Base-by-base conservation (phyloP, 92 coral and sea anemone genomes). In the Montipora capitata region DNA sequence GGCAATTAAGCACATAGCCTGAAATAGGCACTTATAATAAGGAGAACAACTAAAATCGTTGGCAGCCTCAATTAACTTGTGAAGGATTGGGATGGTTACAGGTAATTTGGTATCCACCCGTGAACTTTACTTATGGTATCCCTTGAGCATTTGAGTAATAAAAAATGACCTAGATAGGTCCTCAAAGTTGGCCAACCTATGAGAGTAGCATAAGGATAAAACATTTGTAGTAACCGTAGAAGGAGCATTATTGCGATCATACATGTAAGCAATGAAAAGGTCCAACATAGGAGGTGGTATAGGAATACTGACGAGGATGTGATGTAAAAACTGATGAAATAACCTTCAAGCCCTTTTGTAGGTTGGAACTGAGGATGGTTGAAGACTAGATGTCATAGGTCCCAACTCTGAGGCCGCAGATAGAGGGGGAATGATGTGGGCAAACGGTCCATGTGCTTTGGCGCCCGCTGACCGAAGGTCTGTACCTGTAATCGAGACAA, bases 371-470 rank as follows among this genome's bases (percentile, higher is more conserved):
- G 96, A 86, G 12, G 85, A 89, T 49, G 82, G 87, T 65, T 89
- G 94, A 4, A 87, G 78, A 66, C 96, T 93, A 3, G 89, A 69
- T 10, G 81, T 75, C 72, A 84, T 49, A 17, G 39, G 3, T 45
- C 77, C 91, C 96, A 90, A 76, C 88, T 87, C 76, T 13, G 75
- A 4, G 96, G 94, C 72, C 7, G 90, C 48, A 94, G 93, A 4
- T 66, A 75, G 3, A 10, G 79, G 16, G 93, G 94, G 10, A 91
- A 80, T 39, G 2, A 83, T 40, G 93, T 80, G 70, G 93, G 89
- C 42, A 10, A 59, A 16, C 10, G 59, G 58, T 78, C 17, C 92
- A 87, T 79, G 65, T 27, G 35, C 2, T 27, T 38, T 61, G 48
- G 82, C 40, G 35, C 35, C 35, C 35, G 35, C 2, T 27, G 35